Evolutionary conservation across 2,888 invertebrate genomes (phyloP).

Genomic region (Anorthoa munda): DNA sequence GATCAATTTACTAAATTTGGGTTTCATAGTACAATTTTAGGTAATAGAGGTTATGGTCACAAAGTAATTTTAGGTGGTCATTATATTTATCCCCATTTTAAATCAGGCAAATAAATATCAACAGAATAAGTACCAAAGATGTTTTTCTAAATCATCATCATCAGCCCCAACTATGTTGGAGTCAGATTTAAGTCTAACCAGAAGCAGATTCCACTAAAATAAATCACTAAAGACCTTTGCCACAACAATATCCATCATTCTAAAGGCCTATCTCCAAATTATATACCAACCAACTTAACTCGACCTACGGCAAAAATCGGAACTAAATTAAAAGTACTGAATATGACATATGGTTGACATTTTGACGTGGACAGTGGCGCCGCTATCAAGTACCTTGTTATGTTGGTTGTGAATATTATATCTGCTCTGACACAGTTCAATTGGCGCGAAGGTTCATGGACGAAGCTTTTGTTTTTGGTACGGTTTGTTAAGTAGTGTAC

Average conservation of each 20-base stretch:
- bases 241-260: conserved; percentile 9
- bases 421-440: conserved; percentile 68
- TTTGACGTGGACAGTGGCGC: conserved; percentile 28
- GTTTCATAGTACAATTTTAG: no score
- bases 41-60: no score
- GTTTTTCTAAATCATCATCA: no score
- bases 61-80: no score
- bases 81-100: no score
- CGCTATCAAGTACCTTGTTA: conserved; percentile 19
- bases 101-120: no score
- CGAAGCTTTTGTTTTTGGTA: conserved; percentile 63
- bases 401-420: conserved; percentile 25
- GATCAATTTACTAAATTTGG: no score
- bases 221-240: not conserved
- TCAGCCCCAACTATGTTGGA: no score
- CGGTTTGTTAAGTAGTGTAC: conserved; percentile 12
- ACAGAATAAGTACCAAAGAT: no score
- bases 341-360: conserved; percentile 6
- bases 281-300: conserved; percentile 28
- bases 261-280: conserved; percentile 60
- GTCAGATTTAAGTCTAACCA: no score
- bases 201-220: conserved; percentile 1
- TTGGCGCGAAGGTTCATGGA: conserved; percentile 69
- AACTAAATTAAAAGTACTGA: conserved; percentile 32
- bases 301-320: conserved; percentile 14